Percentiles rank a stretch among this genome's conserved stretches.
Evolutionary conservation across 1,140 invertebrate genomes (phyloP).

Genomic region (Hylaeus volcanicus): DNA sequence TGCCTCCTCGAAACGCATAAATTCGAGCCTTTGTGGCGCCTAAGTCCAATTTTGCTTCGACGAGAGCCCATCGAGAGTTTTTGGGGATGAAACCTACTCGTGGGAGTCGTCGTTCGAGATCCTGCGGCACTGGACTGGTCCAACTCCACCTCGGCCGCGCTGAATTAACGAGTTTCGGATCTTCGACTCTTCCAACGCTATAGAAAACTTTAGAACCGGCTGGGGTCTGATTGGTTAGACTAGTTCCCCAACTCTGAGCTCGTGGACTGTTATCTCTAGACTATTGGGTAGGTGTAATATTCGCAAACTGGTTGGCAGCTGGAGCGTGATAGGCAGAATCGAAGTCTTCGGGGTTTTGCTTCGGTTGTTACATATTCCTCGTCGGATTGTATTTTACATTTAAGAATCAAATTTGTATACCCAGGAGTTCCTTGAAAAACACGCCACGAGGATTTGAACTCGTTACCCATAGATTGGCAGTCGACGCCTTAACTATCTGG

Average conservation of each 20-base stretch:
- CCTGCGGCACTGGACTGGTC: neutral
- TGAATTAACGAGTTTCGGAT: neutral
- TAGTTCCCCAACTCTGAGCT: neutral
- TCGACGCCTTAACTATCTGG: no score
- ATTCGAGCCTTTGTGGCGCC: conserved; percentile 27
- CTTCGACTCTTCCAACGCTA: neutral
- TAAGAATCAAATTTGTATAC: no score
- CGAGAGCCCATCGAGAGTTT: neutral
- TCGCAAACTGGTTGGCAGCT: no score
- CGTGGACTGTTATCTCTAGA: no score
- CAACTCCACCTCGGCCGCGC: neutral
- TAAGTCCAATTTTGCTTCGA: neutral
- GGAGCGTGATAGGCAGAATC: no score
- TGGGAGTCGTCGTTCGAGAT: conserved; percentile 3
- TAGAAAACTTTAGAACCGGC: neutral
- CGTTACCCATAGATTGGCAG: no score
- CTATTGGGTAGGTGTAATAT: no score
- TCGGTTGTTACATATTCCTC: no score
- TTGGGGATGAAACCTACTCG: neutral
- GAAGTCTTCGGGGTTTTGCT: no score
- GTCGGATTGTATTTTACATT: no score
- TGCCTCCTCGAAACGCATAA: conserved; percentile 32
- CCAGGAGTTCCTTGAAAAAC: no score
- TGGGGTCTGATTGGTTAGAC: neutral
- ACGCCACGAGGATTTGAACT: no score